Evolutionary conservation across 2,797 vertebrate genomes (phyloP), one percentile per base, ranked within the genome.

Genomic region (Enteromius mattozi): DNA sequence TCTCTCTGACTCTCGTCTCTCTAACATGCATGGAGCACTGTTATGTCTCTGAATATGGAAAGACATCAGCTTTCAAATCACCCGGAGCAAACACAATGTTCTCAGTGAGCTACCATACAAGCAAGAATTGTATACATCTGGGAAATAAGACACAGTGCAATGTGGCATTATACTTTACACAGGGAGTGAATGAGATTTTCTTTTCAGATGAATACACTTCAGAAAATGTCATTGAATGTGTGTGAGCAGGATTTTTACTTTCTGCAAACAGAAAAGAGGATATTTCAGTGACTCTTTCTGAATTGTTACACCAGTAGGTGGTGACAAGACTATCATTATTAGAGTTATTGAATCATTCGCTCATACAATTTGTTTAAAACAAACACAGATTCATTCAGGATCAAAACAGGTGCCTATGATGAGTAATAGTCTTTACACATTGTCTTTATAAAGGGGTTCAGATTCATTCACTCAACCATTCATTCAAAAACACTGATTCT

Each of bases 11-110:
- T 74, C 59, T 76, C 70, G 2, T 69, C 35, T 69, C 24, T 27
- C n/a, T 2, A 56, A 49, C 33, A 79, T 56, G 16, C 77, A 76
- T 54, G 51, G 80, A 74, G 37, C 61, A 40, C 45, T 75, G 72
- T 84, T 69, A 75, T 42, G 33, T 68, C 42, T 82, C 70, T 68
- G 75, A 79, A 80, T 71, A 83, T 85, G 65, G 47, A 87, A 83
- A 80, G 49, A 66, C 63, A 75, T 59, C 61, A 79, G 65, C 75
- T 54, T 61, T 78, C 63, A 79, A 45, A 78, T 68, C 70, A 76
- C 78, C 61, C 84, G 17, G 63, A 27, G 77, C 54, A 9, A 85
- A 83, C 84, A 87, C 65, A 70, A 63, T 61, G 47, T 77, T 85
- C 75, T 84, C 61, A 86, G 78, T 33, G 69, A 83, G 59, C 63